A percentile compares a stretch with the other conserved stretches of the same genome.
Evolutionary conservation across 2,113 vertebrate species (phyloP).

Genomic region (Conger conger): DNA sequence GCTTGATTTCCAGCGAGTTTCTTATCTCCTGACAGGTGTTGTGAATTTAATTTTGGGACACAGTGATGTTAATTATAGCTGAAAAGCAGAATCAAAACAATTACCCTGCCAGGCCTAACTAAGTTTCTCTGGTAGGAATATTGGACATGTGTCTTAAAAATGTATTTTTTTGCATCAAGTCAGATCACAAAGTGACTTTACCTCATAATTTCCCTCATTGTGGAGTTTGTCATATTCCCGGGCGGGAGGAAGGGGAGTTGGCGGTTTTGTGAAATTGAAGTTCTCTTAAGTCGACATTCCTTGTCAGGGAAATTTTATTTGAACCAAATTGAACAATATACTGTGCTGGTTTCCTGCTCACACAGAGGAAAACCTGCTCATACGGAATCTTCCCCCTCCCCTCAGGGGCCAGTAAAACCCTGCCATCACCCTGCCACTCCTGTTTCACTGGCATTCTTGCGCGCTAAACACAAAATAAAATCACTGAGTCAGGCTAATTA

Average conservation of each 20-base stretch:
- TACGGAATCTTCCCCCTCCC: not conserved
- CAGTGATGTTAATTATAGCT: constrained; percentile 9
- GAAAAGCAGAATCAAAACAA: not conserved
- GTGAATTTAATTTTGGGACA: constrained; percentile 40
- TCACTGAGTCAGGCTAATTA: not conserved
- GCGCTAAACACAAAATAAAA: not conserved
- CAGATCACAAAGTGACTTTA: not conserved
- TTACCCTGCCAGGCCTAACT: not conserved
- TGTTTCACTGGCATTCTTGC: not conserved
- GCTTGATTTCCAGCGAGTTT: constrained; percentile 40
- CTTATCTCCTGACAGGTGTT: constrained; percentile 42
- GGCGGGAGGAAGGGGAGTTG: not conserved
- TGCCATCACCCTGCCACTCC: not conserved
- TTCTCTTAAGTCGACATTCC: not conserved
- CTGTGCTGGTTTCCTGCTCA: not conserved
- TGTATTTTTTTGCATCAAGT: not conserved
- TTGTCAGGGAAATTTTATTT: not conserved
- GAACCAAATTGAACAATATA: not conserved
- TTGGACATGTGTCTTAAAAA: not conserved
- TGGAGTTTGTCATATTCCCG: not conserved
- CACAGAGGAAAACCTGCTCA: not conserved
- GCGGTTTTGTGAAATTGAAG: not conserved
- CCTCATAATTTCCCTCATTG: not conserved
- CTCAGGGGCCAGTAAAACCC: not conserved
- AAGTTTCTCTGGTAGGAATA: not conserved